Base-by-base conservation (phyloP, 2,113 vertebrate species). In the Chionomys nivalis region DNA sequence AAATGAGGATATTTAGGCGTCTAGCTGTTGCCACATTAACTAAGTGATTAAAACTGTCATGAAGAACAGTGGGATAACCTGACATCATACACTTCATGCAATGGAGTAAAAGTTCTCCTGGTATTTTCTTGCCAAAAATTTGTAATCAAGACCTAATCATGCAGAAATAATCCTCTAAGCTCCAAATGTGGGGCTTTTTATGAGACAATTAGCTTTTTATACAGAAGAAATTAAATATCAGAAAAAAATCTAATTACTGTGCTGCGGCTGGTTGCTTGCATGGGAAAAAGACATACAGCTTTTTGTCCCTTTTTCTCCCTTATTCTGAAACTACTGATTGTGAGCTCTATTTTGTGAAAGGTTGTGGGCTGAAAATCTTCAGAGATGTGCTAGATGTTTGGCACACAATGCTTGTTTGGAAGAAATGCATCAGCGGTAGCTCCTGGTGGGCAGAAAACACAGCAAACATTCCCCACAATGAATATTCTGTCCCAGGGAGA, bases 381-480 rank as follows among this genome's bases (percentile, higher is more conserved):
- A 68, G 61, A 92, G 82, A 86, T 78, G 21, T 31, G 14, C 89
- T 70, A 36, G 42, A n/a, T 93, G 63, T 68, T 86, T 86, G 76
- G 68, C 91, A 90, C 6, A 21, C 36, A 87, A n/a, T 55, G 31
- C n/a, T 66, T 87, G 9, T 95, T 94, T 95, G 90, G 52, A 94
- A 96, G 79, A 93, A 90, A 63, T 49, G 92, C 85, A 75, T 65
- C 94, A 47, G 70, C 88, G 19, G 55, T 92, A 83, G 52, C 52
- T 97, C 97, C 90, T 91, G 12, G 2, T 61, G 81, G 79, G 68
- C 90, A 96, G 81, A 91, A 83, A 76, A 72, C 78, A 68, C 83
- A 90, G 88, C 78, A 97, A 92, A 96, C 85, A 73, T 87, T 83
- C 79, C 65, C 75, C n/a, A 89, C 95, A 97, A 96, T 95, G 66